These are phyloP conservation scores for Luehdorfia chinensis DNA, from an alignment of 1,140 invertebrate species.

Conservation along the genomic window DNA sequence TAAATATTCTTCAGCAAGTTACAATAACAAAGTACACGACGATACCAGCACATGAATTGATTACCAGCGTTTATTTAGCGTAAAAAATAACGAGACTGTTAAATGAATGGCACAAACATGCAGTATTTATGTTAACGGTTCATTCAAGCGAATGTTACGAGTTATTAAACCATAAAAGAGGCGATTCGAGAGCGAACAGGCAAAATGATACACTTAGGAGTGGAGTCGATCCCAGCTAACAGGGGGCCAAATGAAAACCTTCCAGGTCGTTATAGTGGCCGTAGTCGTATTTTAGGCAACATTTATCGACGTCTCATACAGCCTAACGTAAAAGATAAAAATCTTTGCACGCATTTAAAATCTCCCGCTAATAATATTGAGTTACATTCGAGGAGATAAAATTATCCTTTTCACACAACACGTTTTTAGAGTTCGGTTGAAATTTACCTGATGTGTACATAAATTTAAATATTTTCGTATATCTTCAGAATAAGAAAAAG, in stretches of 20 bases:
- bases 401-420: too few relatives aligned
- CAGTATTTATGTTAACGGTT: background rate
- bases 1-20: slow-evolving; percentile 3
- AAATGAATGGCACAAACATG: background rate
- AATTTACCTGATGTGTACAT: too few relatives aligned
- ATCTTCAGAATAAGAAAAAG: too few relatives aligned
- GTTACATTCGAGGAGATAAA: too few relatives aligned
- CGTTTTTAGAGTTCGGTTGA: too few relatives aligned
- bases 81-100: background rate
- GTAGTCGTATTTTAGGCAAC: background rate
- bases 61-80: background rate
- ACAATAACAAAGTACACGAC: too few relatives aligned
- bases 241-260: background rate
- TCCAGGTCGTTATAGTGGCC: background rate
- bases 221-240: too few relatives aligned
- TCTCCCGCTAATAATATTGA: too few relatives aligned
- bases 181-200: background rate
- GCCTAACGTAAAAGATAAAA: background rate
- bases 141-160: background rate
- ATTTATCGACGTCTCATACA: background rate
- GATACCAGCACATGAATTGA: slow-evolving; percentile 3
- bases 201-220: background rate
- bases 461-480: too few relatives aligned
- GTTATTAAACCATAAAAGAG: background rate
- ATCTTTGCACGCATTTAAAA: too few relatives aligned